Conservation (phyloP, 1,140 invertebrate species). For the Octopus bimaculoides region DNA sequence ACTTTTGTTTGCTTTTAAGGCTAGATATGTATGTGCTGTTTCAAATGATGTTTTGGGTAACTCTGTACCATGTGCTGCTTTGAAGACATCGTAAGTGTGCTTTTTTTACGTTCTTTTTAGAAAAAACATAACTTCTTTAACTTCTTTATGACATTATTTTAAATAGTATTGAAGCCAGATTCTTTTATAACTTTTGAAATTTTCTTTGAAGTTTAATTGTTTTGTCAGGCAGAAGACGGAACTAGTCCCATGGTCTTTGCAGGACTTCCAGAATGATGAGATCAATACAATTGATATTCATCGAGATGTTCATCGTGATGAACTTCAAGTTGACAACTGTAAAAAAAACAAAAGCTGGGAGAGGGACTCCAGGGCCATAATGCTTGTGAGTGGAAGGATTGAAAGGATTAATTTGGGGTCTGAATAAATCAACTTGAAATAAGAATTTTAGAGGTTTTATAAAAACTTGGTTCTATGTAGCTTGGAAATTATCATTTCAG, state of each 20-base stretch:
- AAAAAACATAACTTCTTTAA: too few relatives aligned
- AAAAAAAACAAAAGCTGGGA: neutral
- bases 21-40: conserved; percentile 95
- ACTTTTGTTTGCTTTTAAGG: conserved; percentile 57
- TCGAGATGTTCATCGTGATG: neutral
- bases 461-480: too few relatives aligned
- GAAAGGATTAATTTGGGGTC: neutral
- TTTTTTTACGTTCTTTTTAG: too few relatives aligned
- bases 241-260: neutral
- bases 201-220: too few relatives aligned
- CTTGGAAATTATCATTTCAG: too few relatives aligned
- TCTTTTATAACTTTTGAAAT: too few relatives aligned
- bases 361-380: neutral
- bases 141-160: too few relatives aligned
- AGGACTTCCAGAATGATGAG: neutral
- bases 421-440: too few relatives aligned
- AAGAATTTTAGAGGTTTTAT: too few relatives aligned
- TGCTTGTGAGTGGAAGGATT: neutral
- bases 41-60: conserved; percentile 95
- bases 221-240: too few relatives aligned
- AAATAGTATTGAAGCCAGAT: too few relatives aligned
- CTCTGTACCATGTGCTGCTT: conserved; percentile 87
- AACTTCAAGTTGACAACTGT: neutral
- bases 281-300: neutral
- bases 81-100: conserved; percentile 78